Evolutionary conservation across 2,797 vertebrate genomes (phyloP), one percentile per base, ranked within the genome.

Genomic region (Coracias cyanogaster): DNA sequence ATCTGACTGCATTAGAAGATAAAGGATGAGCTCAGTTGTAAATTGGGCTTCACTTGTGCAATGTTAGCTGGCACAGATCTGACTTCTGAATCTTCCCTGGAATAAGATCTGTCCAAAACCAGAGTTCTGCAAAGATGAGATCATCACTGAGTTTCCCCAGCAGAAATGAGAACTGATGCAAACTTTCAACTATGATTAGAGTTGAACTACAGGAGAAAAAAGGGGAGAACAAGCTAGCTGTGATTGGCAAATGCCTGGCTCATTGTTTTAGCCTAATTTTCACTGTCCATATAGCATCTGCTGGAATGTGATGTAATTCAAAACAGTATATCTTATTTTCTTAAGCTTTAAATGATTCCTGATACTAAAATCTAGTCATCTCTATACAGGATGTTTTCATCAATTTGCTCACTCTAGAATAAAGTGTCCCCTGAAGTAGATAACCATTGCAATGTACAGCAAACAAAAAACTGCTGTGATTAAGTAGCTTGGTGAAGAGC

Each of bases 171-270:
- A 79, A 90, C 51, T 57, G 82, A 43, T 72, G 90, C 25, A 70
- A 90, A 26, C 73, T 77, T 93, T 49, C 31, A 67, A 43, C 94
- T 82, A 15, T 61, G 77, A 29, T 86, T 29, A 90, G 85, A 91
- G 70, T 41, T 45, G 80, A 90, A 5, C 41, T 88, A 58, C 69
- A 55, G 72, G 61, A 74, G 74, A 2, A 26, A 65, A 61, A 80
- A 83, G 2, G 0, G 0, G 74, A 80, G 66, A 39, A 15, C 14
- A 45, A 52, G 37, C 21, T 74, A 3, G 39, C 2, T 22, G 1
- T 7, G 62, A 66, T 26, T 85, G 78, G 80, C 52, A 51, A 6
- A 77, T 64, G 22, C 33, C n/a, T 66, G 41, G 37, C 52, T 65
- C 19, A 29, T 58, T 14, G 31, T 73, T 51, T 22, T 3, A 64